Evolutionary conservation across 1,140 invertebrate species (phyloP), one percentile per base, ranked within the genome.

Genomic region (Babylonia areolata): DNA sequence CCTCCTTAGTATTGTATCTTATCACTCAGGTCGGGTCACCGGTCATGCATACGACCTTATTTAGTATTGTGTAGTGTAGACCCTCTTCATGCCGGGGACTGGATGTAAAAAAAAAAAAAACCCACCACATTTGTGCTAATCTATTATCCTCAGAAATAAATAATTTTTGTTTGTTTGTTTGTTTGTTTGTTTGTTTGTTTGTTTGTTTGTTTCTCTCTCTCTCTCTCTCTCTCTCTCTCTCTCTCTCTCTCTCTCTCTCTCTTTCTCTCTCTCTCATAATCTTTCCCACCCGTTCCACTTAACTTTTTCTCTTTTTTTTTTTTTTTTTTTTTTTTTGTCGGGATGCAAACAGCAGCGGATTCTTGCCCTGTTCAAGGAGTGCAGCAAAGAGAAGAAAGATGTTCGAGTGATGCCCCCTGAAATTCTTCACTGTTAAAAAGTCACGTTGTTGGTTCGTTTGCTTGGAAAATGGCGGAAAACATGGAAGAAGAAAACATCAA

Each of bases 381-480:
- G 1, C n/a, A 9, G 0, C 3, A 51, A 11, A 31, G 15, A 80
- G 6, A 40, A 12, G 17, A 12, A 80, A 12, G 15, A 33, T 71
- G 5, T 20, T 3, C 6, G 81, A 83, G 33, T 69, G n/a, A 17
- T 39, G 23, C 71, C 54, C 64, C 54, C 40, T 64, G 28, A 71
- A 71, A 9, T 2, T 64, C 64, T 83, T 40, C 28, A 58, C 20
- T 35, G 33, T 6, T 15, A 33, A 39, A 82, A 69, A 69, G 58
- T 35, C 69, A 82, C 54, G 81, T 39, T 82, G 15, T 39, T 69
- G 58, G 0, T 82, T 46, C 81, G 64, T 75, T 42, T 69, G 64
- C 40, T 39, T 79, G 11, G 82, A 84, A 73, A 84, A 84, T 84
- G 82, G 82, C 82, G 82, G 82, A 84, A 84, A 84, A 84, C 82